Percentiles rank a stretch among this genome's conserved stretches.
Conservation (phyloP, 2,888 invertebrate species). For the Suillia variegata region DNA sequence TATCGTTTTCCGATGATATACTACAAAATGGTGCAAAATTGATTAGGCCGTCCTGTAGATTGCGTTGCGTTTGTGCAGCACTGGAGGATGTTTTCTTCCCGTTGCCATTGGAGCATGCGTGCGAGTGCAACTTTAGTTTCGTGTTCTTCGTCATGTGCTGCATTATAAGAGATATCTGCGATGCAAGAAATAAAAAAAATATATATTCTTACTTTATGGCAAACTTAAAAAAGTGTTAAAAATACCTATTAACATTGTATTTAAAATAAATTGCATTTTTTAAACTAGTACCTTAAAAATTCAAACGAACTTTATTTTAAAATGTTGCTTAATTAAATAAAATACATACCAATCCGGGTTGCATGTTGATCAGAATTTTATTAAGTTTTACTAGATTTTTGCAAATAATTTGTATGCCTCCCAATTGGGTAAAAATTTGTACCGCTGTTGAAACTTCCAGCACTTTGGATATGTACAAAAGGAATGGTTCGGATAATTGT, state of each 20-base stretch:
- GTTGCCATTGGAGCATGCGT: conserved; percentile 51
- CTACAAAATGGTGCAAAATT: conserved; percentile 90
- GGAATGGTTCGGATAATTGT: conserved; percentile 82
- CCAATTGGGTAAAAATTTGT: conserved; percentile 75
- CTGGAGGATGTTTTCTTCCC: conserved; percentile 55
- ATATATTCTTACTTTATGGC: not conserved
- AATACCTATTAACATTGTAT: too few species aligned
- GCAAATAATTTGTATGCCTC: conserved; percentile 76
- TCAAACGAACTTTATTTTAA: too few species aligned
- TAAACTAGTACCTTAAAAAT: too few species aligned
- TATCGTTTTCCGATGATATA: conserved; percentile 80
- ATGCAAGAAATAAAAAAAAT: not conserved
- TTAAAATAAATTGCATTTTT: too few species aligned
- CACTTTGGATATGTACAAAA: conserved; percentile 81
- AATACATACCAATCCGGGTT: conserved; percentile 68
- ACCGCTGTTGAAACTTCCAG: conserved; percentile 79
- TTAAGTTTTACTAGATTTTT: conserved; percentile 78
- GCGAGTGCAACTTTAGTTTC: conserved; percentile 57
- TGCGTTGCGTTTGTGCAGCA: conserved; percentile 60
- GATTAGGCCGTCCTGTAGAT: conserved; percentile 79
- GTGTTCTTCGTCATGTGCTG: conserved; percentile 66
- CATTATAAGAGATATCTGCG: conserved; percentile 65
- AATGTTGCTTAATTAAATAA: not conserved
- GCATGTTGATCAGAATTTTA: conserved; percentile 72
- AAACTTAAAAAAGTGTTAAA: too few species aligned